Conservation (phyloP, 2,888 invertebrate species). For the Thereva unica region DNA sequence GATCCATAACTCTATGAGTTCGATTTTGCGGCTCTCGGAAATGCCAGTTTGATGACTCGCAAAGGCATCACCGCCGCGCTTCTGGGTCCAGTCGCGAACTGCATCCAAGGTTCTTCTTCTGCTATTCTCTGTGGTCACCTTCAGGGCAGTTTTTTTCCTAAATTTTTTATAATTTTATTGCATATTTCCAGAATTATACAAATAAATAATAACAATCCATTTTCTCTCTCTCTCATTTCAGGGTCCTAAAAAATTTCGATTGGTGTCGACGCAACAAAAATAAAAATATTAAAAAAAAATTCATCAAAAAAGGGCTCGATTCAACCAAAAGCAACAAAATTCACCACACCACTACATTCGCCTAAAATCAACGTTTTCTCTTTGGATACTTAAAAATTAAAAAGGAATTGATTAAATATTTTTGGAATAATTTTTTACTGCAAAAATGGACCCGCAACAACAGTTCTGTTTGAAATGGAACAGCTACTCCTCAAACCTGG, state of each 20-base stretch:
- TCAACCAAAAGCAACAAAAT: background rate
- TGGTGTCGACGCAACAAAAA: background rate
- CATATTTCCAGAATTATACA: background rate
- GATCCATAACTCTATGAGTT: slow-evolving; percentile 27
- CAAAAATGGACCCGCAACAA: slow-evolving; percentile 85
- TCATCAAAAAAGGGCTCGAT: slow-evolving; percentile 19
- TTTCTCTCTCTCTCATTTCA: background rate
- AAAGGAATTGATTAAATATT: background rate
- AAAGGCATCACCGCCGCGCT: background rate
- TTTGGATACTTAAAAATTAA: slow-evolving; percentile 25
- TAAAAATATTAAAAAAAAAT: slow-evolving; percentile 20
- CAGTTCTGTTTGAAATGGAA: slow-evolving; percentile 96
- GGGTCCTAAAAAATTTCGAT: slow-evolving; percentile 18
- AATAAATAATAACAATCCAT: background rate
- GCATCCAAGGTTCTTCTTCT: no score
- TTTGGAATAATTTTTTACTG: slow-evolving; percentile 12
- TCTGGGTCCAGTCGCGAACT: no score
- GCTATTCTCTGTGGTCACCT: no score
- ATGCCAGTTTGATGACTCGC: slow-evolving; percentile 10
- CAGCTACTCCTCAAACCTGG: slow-evolving; percentile 92
- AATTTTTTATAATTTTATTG: no score
- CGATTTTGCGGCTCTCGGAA: slow-evolving; percentile 2
- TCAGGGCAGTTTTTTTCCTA: no score
- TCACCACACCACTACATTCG: background rate
- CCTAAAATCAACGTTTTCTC: slow-evolving; percentile 20